Base-by-base conservation (phyloP, 2,797 vertebrate species). In the Sebastes glaucus region DNA sequence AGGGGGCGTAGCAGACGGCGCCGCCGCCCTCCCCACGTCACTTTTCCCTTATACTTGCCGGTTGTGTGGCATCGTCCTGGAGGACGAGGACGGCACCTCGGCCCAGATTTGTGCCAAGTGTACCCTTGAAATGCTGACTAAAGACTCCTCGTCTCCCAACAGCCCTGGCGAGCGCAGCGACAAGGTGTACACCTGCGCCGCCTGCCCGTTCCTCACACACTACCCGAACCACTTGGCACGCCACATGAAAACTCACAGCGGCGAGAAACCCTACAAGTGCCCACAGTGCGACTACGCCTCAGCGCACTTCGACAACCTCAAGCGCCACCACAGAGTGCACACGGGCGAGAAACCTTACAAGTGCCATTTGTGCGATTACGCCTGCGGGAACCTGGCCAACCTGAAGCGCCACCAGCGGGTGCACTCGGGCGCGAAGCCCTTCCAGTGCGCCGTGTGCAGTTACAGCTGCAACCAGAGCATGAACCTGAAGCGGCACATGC, bases 381-480 rank as follows among this genome's bases (percentile, higher is more conserved):
- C 98, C 84, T 99, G 98, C 14, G 98, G 98, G 74, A 99, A 99
- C 94, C 95, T 99, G 93, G 98, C 98, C 92, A 99, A 99, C 96
- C 96, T 99, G 78, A 99, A 99, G 93, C 96, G 97, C 70, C 98
- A 99, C 0, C 98, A 97, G 91, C 97, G 98, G 32, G 98, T 99
- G 90, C 98, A 99, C 93, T 98, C 98, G 0, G 98, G 98, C 0
- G 97, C 97, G 90, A 99, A 99, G 92, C 98, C 98, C 67, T 99
- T 99, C 91, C 96, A 97, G 92, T 99, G 98, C 72, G 95, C 96
- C 67, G 94, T 99, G 80, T 99, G 98, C 95, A 97, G 93, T 88
- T 99, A 99, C 95, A 98, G 96, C 93, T 99, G 98, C 94, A 99
- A 99, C 94, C 98, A 99, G 97, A 99, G 98, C 93, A 99, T 99